These are phyloP conservation scores for Perca schrenkii DNA, from an alignment of 2,113 vertebrate species.

Conservation along the genomic window DNA sequence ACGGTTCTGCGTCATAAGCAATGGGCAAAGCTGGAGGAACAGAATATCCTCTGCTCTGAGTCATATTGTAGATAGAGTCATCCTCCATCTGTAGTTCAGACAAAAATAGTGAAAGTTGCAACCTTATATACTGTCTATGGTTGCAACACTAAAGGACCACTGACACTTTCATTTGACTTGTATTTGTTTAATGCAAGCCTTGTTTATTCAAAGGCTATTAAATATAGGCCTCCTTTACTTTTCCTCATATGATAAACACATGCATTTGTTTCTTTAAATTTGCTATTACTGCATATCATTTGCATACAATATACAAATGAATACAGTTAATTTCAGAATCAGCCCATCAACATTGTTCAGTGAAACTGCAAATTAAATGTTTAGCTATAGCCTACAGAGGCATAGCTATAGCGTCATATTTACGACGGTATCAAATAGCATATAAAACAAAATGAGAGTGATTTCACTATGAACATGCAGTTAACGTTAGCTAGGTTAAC, in stretches of 20 bases:
- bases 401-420: background rate
- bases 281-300: too few species aligned
- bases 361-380: background rate
- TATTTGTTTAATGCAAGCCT: background rate
- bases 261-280: background rate
- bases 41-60: slow-evolving; percentile 45
- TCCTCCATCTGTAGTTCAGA: slow-evolving; percentile 54
- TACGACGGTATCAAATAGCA: background rate
- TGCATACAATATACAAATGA: background rate
- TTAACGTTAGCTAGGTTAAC: background rate
- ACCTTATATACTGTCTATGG: background rate
- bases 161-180: background rate
- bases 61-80: slow-evolving; percentile 81
- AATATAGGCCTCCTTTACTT: background rate
- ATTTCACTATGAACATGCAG: background rate
- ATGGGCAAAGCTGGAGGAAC: slow-evolving; percentile 70
- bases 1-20: slow-evolving; percentile 66
- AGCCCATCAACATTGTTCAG: background rate
- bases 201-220: background rate
- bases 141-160: background rate
- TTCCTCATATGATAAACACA: background rate
- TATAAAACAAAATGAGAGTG: background rate
- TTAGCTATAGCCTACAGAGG: background rate
- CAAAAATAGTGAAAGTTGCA: slow-evolving; percentile 34
- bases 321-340: background rate